Evolutionary conservation across 2,113 vertebrate species (phyloP).

Genomic region (Syrrhaptes paradoxus): DNA sequence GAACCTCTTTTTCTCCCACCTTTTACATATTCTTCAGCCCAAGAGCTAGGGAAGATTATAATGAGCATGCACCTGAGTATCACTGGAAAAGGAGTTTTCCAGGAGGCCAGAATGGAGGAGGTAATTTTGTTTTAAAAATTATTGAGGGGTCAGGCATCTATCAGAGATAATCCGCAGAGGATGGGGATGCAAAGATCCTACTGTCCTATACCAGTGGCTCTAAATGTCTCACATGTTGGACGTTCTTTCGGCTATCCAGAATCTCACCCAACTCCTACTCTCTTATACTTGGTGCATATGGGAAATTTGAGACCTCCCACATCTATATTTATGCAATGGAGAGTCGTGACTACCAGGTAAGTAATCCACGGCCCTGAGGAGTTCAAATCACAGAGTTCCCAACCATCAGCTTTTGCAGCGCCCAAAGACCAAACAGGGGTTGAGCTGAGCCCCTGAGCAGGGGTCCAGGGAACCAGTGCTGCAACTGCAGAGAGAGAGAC

Average conservation of each 20-base stretch:
- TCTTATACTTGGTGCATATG: not conserved
- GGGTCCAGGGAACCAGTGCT: not conserved
- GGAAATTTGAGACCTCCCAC: not conserved
- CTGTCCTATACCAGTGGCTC: not conserved
- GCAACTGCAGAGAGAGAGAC: not conserved
- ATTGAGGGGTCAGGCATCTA: not conserved
- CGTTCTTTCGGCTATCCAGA: not conserved
- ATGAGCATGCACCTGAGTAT: not conserved
- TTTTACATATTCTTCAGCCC: not conserved
- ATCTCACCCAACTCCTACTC: not conserved
- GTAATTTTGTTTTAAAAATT: not conserved
- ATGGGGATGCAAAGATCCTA: not conserved
- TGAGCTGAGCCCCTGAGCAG: accelerated
- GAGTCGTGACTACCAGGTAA: not conserved
- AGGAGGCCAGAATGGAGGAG: not conserved
- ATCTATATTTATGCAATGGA: not conserved
- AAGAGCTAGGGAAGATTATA: not conserved
- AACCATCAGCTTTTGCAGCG: not conserved
- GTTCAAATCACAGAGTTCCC: not conserved
- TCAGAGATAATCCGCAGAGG: not conserved
- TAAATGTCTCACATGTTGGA: not conserved
- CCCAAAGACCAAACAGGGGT: not conserved
- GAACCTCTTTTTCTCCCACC: not conserved
- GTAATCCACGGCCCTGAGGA: not conserved
- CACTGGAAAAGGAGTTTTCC: not conserved